Evolutionary conservation across 2,888 invertebrate species (phyloP), one percentile per base, ranked within the genome.

Genomic region (Leucophenga maculata): DNA sequence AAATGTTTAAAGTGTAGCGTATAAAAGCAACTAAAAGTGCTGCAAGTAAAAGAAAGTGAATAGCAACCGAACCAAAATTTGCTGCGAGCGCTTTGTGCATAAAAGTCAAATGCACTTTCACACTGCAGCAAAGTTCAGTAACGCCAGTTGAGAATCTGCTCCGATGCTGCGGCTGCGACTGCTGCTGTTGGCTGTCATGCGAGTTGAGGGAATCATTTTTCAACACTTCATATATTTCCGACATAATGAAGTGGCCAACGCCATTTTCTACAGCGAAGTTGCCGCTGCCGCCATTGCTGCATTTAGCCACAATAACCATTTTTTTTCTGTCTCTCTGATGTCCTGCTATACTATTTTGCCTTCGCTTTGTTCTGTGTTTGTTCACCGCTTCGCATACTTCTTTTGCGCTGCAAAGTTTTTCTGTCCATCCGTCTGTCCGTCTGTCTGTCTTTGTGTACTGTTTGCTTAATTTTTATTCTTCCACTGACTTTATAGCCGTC

Each of bases 41-140:
- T 72, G 68, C 78, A 77, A 82, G 74, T 80, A 75, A 77, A 80
- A 77, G 76, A 78, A 78, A 76, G 82, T 80, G 80, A 82, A 78
- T 82, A 73, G 82, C 72, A 80, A n/a, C n/a, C n/a, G n/a, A n/a
- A n/a, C n/a, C n/a, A 73, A 32, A 67, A 65, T 71, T 71, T 78
- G 78, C 78, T 69, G 22, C 57, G 69, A 72, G 74, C 71, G 65
- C 65, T 72, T 39, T 67, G 72, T 75, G 76, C 77, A 83, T 85
- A 79, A 83, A 83, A 83, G 83, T 83, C 85, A 83, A 83, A 83
- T 79, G 80, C 80, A 82, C 77, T 83, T 80, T 75, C 74, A 71
- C 60, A 57, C 31, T 26, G 39, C 32, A 39, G 54, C 22, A 54
- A 55, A 55, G 22, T 55, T 55, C 55, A 14, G 20, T 11, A 26